A percentile compares a stretch with the other conserved stretches of the same genome.
Conservation (phyloP, 2,113 vertebrate species). For the Pungitius pungitius region DNA sequence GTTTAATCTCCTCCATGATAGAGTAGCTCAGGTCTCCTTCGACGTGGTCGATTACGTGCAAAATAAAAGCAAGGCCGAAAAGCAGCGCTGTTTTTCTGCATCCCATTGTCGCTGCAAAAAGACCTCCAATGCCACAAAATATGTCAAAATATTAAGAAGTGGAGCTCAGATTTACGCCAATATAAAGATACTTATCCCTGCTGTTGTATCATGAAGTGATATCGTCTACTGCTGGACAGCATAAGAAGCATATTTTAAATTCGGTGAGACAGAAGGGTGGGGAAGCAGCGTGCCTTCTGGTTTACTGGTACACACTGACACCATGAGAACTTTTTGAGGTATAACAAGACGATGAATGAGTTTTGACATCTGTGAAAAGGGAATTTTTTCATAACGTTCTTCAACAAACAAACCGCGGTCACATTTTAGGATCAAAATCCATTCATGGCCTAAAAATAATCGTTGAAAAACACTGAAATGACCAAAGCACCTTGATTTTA, state of each 20-base stretch:
- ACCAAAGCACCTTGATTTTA: background rate
- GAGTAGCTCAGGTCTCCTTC: conserved; percentile 68
- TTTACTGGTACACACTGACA: conserved; percentile 63
- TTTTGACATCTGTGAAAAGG: background rate
- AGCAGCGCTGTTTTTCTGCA: background rate
- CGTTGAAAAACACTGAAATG: background rate
- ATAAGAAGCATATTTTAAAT: background rate
- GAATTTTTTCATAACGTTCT: no score
- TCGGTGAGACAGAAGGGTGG: conserved; percentile 20
- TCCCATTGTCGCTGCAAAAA: conserved; percentile 17
- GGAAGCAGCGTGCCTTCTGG: background rate
- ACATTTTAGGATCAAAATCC: background rate
- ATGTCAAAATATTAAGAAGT: background rate
- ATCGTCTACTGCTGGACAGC: background rate
- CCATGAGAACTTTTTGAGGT: conserved; percentile 39
- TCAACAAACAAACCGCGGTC: no score
- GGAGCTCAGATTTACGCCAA: background rate
- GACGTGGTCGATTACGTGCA: conserved; percentile 1
- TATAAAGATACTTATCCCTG: background rate
- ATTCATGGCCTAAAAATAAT: background rate
- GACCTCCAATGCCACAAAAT: background rate
- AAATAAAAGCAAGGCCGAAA: background rate
- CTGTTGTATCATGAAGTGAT: background rate
- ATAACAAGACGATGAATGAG: conserved; percentile 31
- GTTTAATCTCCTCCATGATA: conserved; percentile 73